phyloP scores from a whole-genome alignment of 2,888 invertebrate species.

The Lithophane ornitopus region DNA sequence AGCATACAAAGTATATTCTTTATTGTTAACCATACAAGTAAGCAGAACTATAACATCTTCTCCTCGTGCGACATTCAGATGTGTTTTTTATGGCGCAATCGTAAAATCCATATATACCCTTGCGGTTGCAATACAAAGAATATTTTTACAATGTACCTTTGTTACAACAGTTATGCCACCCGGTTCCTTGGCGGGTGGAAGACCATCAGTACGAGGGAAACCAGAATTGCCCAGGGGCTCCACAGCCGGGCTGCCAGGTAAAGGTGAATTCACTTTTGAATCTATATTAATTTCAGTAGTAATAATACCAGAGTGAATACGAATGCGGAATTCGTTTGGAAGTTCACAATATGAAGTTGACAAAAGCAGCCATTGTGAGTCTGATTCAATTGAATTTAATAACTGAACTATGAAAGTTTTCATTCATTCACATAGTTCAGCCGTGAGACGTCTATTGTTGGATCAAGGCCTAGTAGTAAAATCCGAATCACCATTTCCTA shows the following conservation, averaged over 20 bases:
- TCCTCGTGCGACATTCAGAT: neutral
- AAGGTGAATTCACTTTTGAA: constrained; percentile 42
- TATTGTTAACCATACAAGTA: neutral
- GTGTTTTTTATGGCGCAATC: constrained; percentile 12
- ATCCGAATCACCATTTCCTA: constrained; percentile 1
- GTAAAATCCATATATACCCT: constrained; percentile 12
- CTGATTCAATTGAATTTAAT: constrained; percentile 30
- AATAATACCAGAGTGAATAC: constrained; percentile 6
- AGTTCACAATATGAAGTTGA: constrained; percentile 32
- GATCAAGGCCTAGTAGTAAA: constrained; percentile 26
- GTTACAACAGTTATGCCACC: constrained; percentile 77
- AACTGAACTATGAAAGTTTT: constrained; percentile 30
- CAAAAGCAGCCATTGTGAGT: constrained; percentile 45
- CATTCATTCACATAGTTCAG: constrained; percentile 31
- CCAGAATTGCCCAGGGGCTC: constrained; percentile 85
- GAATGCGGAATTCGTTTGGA: constrained; percentile 20
- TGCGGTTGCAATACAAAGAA: neutral
- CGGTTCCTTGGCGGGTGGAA: constrained; percentile 80
- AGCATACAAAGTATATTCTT: neutral
- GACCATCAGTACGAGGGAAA: constrained; percentile 87
- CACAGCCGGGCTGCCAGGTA: constrained; percentile 86
- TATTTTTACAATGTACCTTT: constrained; percentile 11
- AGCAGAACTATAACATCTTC: neutral
- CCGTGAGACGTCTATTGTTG: constrained; percentile 29
- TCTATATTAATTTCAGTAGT: constrained; percentile 15